Percentiles rank a stretch among this genome's conserved stretches.
Conservation (phyloP, 2,113 vertebrate species). For the Xenopus tropicalis region UCB_Xtro_10.0 CM004448.2:90036001-90036500, state of each 20-base stretch:
- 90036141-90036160: constrained; percentile 50
- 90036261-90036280: constrained; percentile 44
- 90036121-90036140: constrained; percentile 59
- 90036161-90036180: constrained; percentile 26
- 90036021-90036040: constrained; percentile 55
- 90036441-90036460: constrained; percentile 96
- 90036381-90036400: constrained; percentile 94
- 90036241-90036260: background rate
- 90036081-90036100: constrained; percentile 63
- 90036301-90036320: constrained; percentile 85
- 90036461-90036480: constrained; percentile 99
- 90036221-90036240: constrained; percentile 2
- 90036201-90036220: constrained; percentile 12
- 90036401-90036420: constrained; percentile 99
- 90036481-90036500: constrained; percentile 82
- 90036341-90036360: constrained; percentile 81
- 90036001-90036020: constrained; percentile 42
- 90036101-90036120: constrained; percentile 58
- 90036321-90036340: constrained; percentile 98
- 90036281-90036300: constrained; percentile 87
- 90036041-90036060: constrained; percentile 59
- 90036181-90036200: background rate
- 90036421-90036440: constrained; percentile 99
- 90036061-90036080: constrained; percentile 60
- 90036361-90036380: constrained; percentile 79